Evolutionary conservation across 2,888 invertebrate genomes (phyloP), one percentile per base, ranked within the genome.

Genomic region (Acronicta aceris): DNA sequence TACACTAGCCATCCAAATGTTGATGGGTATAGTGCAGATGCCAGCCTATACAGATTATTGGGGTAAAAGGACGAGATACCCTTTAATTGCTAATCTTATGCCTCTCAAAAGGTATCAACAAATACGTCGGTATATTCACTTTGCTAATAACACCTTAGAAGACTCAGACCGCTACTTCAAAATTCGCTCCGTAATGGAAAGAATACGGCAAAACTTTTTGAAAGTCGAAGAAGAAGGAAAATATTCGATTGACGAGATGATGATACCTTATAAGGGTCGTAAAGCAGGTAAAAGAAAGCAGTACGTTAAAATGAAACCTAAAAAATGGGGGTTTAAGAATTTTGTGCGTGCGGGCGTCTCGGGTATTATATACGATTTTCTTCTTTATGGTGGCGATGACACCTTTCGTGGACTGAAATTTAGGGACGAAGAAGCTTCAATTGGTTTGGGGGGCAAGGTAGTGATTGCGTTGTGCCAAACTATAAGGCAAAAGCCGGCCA

Each of bases 171-270:
- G 66, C 38, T 38, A 60, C 56, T 65, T 60, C 36, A 74, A 74
- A 59, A 59, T 74, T 43, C 57, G 69, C 10, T 60, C 62, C 16
- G 38, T 71, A 38, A 54, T 69, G 48, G 58, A 69, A 58, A 66
- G 38, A 56, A 55, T 69, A 49, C 53, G 61, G 6, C 45, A 57
- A 52, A 73, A 71, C 48, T 72, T 62, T 58, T 57, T 66, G 41
- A 60, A 61, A 57, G 30, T 71, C 17, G 67, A 76, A 56, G 56
- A 56, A 42, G 42, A 56, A 56, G 56, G 48, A 42, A 41, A 49
- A 42, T 82, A 65, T 51, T 74, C 72, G 10, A 69, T 78, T 12
- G 85, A 85, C 63, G 81, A 86, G 56, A 81, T 82, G 80, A 85
- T 83, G 78, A 33, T 33, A 33, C 33, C 33, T 33, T 30, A 67